Evolutionary conservation across 2,113 vertebrate genomes (phyloP).

Genomic region (Gallinago jamesoni): DNA sequence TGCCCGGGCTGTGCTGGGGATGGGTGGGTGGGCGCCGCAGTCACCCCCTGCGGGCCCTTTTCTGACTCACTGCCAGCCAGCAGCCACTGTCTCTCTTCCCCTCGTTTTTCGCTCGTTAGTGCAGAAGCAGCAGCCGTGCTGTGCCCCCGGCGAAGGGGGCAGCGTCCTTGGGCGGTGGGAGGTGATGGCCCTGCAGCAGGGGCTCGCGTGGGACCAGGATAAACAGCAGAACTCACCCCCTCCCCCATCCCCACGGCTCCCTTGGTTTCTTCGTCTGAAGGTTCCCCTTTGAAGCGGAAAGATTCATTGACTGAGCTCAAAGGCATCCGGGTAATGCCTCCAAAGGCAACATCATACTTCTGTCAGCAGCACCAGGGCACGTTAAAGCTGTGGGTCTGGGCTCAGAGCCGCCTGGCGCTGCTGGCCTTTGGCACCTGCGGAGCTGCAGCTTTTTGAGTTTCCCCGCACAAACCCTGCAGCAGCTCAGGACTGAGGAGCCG

Average conservation of each 20-base stretch:
- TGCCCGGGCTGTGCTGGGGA: neutral
- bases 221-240: neutral
- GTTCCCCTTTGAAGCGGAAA: neutral
- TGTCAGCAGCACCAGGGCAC: neutral
- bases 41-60: neutral
- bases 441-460: neutral
- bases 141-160: neutral
- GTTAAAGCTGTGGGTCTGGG: neutral
- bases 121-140: neutral
- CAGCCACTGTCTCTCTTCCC: neutral
- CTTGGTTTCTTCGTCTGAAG: neutral
- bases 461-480: neutral
- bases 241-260: neutral
- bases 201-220: neutral
- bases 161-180: neutral
- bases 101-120: neutral
- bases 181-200: neutral
- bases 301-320: neutral
- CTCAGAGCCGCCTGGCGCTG: neutral
- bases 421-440: neutral
- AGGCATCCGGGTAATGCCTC: neutral
- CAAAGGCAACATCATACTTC: neutral
- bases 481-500: neutral
- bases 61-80: neutral
- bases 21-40: neutral